phyloP scores from a whole-genome alignment of 2,888 invertebrate species.

The Pandemis corylana region DNA sequence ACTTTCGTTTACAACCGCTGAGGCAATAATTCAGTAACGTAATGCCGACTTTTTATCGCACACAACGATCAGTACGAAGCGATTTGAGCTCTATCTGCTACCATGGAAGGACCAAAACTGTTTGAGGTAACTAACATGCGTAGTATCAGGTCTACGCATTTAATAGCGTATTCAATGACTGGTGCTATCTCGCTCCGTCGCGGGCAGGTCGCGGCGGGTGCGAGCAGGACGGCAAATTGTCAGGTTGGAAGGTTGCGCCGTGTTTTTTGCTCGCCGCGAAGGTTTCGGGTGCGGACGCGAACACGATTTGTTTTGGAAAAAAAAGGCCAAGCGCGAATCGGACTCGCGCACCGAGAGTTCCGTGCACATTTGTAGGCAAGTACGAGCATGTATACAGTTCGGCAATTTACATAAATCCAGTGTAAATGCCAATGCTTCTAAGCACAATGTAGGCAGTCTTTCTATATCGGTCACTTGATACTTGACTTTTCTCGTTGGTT shows the following conservation, averaged over 20 bases:
- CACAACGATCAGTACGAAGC: background rate
- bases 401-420: no score
- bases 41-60: background rate
- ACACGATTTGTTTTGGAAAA: background rate
- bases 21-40: background rate
- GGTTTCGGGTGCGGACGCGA: background rate
- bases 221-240: background rate
- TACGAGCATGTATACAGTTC: no score
- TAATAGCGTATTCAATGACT: conserved; percentile 4
- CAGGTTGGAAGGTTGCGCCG: background rate
- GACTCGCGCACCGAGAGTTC: background rate
- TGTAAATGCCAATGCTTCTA: no score
- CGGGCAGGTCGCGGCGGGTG: background rate
- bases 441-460: no score
- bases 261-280: conserved; percentile 2
- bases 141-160: conserved; percentile 13
- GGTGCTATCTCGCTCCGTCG: background rate
- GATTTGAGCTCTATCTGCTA: background rate
- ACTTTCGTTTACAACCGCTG: background rate
- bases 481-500: no score
- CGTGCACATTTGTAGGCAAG: no score
- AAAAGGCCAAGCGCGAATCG: background rate
- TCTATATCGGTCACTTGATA: no score
- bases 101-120: background rate
- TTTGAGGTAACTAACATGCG: background rate